Evolutionary conservation across 2,888 invertebrate genomes (phyloP), one percentile per base, ranked within the genome.

Genomic region (Drosophila crucigera): DNA sequence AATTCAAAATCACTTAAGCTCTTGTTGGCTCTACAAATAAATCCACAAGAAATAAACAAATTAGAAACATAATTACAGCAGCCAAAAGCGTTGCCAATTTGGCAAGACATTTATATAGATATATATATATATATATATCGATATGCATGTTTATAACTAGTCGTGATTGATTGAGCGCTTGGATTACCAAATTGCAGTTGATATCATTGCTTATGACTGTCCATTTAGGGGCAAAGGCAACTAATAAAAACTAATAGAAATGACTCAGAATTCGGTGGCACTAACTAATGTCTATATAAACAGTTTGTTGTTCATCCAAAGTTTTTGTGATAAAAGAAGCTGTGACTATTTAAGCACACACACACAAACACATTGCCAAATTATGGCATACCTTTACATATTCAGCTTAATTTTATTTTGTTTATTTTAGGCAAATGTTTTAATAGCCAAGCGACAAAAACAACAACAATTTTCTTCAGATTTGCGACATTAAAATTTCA

Each of bases 1-100:
- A n/a, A n/a, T n/a, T 7, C n/a, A 9, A 69, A 70, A 71, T 88
- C 85, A 88, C 74, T 88, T 83, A 85, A 82, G 88, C 83, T 56
- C 56, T 58, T 63, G 60, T 73, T 73, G 56, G 69, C 65, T 41
- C 41, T 49, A 62, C 71, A 72, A 52, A 54, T 55, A 43, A 68
- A 55, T n/a, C 1, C 19, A 63, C 53, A 62, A 52, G n/a, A 69
- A 64, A 79, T 70, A 80, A 68, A 81, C 76, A 79, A 74, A 74
- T 76, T 76, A 68, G 68, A 66, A 67, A 80, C 59, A 68, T 72
- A 80, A 69, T 77, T 65, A 70, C 60, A 56, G 55, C 35, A 50
- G 41, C 50, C 58, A 53, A 43, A 64, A 68, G 49, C 66, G 60
- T 61, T 60, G 76, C 64, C 72, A 72, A 59, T 65, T 71, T 47